Percentiles rank a stretch among this genome's conserved stretches.
phyloP scores from a whole-genome alignment of 2,113 vertebrate genomes.

The Passer montanus region DNA sequence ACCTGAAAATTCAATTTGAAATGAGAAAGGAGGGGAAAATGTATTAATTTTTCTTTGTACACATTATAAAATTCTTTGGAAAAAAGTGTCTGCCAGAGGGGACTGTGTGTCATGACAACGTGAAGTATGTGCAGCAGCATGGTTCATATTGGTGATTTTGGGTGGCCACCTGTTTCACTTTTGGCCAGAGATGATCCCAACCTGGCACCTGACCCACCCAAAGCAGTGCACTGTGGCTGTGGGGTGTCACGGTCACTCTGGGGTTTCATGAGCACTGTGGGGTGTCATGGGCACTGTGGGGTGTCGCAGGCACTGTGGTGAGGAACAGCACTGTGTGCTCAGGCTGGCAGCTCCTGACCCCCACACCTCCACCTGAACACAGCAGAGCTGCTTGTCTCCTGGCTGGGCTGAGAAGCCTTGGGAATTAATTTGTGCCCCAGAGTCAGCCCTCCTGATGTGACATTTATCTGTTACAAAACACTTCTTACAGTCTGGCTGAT shows the following conservation, averaged over 20 bases:
- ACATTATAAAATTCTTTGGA: background rate
- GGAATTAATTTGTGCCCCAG: fast-evolving
- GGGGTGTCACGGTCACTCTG: background rate
- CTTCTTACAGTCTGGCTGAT: background rate
- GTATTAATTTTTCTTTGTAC: background rate
- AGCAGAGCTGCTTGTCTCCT: background rate
- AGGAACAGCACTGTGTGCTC: fast-evolving
- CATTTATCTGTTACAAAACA: background rate
- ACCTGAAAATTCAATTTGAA: background rate
- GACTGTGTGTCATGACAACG: fast-evolving
- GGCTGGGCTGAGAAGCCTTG: background rate
- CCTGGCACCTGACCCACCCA: background rate
- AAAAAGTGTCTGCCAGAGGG: background rate
- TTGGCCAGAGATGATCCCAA: background rate
- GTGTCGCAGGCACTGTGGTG: background rate
- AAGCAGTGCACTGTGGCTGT: fast-evolving
- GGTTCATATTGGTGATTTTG: background rate
- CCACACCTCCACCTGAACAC: background rate
- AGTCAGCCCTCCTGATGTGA: background rate
- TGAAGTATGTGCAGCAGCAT: background rate
- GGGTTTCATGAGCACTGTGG: too few species aligned
- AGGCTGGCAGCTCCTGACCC: background rate
- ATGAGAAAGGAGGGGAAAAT: background rate
- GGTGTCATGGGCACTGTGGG: too few species aligned
- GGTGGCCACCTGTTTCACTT: fast-evolving